Evolutionary conservation across 2,797 vertebrate genomes (phyloP), one percentile per base, ranked within the genome.

Genomic region (Xiphorhynchus erythropygius): DNA sequence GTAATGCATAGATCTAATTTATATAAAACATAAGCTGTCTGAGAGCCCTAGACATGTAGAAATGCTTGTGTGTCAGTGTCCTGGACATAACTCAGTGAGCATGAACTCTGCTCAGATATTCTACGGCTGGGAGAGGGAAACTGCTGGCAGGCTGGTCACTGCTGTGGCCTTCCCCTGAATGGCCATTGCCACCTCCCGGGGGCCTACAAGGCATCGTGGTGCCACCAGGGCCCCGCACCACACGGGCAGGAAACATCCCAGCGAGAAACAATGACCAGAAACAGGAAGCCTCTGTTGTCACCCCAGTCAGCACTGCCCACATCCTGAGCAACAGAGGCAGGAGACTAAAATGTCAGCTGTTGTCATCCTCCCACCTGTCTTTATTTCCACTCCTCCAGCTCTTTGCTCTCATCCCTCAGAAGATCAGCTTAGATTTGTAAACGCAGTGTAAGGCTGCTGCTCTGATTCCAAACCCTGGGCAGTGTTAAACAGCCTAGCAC

Each of bases 101-200:
- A 33, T 19, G 13, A 70, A 47, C 22, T 35, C 30, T 52, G 59
- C 32, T 22, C 57, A 42, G 21, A 18, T 6, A 47, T 10, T 52
- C 17, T 12, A 0, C 16, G 41, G 37, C 33, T 15, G 13, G 0
- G 0, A 37, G 7, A 64, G 18, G 24, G 39, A 53, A 53, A 17
- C 10, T 3, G 30, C 69, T 33, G n/a, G n/a, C 0, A 8, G n/a
- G 44, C 6, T 13, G 24, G 35, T 27, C 59, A 2, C 10, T 24
- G 39, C 17, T 1, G 2, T 2, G 18, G 28, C 4, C 59, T n/a
- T 71, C 55, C 49, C 0, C 0, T 6, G 17, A 62, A 39, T 1
- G 0, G 0, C 25, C 80, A 3, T 5, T 42, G 22, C 44, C 12
- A 35, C 4, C 21, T 60, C 53, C 65, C 9, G 3, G 6, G 47